Evolutionary conservation across 2,113 vertebrate species (phyloP).

Genomic region (Amphiprion percula): DNA sequence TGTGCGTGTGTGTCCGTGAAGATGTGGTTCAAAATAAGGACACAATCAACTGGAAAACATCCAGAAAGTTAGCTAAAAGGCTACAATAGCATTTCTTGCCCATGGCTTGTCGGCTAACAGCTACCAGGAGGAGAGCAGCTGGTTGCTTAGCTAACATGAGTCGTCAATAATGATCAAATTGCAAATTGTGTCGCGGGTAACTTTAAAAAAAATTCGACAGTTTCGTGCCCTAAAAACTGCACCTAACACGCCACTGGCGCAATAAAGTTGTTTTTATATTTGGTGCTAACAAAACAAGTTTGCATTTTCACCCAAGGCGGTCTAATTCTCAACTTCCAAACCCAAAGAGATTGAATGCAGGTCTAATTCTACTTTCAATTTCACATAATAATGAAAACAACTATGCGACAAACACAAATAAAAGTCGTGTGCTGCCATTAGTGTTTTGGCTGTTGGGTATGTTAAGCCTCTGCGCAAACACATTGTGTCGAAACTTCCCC

Average conservation of each 20-base stretch:
- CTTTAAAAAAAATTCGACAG: slow-evolving; percentile 35
- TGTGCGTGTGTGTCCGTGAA: background rate
- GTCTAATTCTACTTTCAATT: background rate
- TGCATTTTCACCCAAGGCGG: background rate
- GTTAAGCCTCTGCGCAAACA: background rate
- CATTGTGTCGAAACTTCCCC: slow-evolving; percentile 31
- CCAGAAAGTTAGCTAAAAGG: slow-evolving; percentile 69
- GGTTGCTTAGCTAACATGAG: slow-evolving; percentile 45
- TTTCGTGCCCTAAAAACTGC: background rate
- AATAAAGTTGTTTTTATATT: background rate
- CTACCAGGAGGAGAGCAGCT: slow-evolving; percentile 42
- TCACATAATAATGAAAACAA: background rate
- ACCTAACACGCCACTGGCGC: background rate
- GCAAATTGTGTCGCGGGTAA: background rate
- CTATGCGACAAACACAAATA: background rate
- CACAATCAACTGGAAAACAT: slow-evolving; percentile 67
- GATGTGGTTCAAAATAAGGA: slow-evolving; percentile 41
- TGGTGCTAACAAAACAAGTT: slow-evolving; percentile 13
- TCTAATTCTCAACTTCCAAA: slow-evolving; percentile 25
- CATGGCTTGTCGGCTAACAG: slow-evolving; percentile 48
- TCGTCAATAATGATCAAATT: slow-evolving; percentile 34
- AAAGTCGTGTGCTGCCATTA: background rate
- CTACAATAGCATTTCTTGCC: slow-evolving; percentile 68
- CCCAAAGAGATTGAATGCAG: background rate
- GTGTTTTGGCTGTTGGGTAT: background rate